Base-by-base conservation (phyloP, 2,797 vertebrate species). In the Molossus molossus region DNA sequence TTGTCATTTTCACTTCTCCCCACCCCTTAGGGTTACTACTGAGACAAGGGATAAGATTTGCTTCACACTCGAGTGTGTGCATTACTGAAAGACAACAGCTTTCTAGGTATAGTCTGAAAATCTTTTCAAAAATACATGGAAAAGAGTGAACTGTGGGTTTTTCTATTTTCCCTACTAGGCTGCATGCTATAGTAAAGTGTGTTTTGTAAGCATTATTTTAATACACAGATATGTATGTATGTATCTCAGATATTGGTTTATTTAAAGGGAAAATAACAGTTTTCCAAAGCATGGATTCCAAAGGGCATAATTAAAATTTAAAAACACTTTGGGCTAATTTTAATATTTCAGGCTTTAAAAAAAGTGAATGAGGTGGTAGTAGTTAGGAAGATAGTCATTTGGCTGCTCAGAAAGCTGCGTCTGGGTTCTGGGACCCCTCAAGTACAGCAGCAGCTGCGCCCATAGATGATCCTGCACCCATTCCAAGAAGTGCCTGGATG, bases 291-390 rank as follows among this genome's bases (percentile, higher is more conserved):
- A 83, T 15, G 57, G 90, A 83, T 91, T 97, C 96, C 81, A 86
- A 98, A 90, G 94, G 91, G 90, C 92, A 77, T 83, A 96, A 96
- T 97, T 95, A 97, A 96, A 93, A 86, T 97, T 98, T 97, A 96
- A 97, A 97, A 95, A 97, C 87, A 84, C 94, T 97, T 92, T 96
- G 92, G 95, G 92, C 77, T 96, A 92, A 92, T 91, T 97, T 98
- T 97, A 97, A 97, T 97, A 97, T 97, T 98, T 96, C 77, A 97
- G 73, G 70, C 88, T 80, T 80, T 9, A 40, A 91, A 95, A 90
- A 84, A 92, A 80, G 82, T 87, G 83, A 96, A 84, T 33, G 91
- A 94, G 94, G 58, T 90, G 77, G 90, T 87, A 67, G 93, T 87
- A 79, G 87, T 67, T 94, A 90, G 90, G 95, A 97, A 96, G 95